A percentile compares a stretch with the other conserved stretches of the same genome.
phyloP scores from a whole-genome alignment of 2,888 invertebrate genomes.

The Euphydryas editha region DNA sequence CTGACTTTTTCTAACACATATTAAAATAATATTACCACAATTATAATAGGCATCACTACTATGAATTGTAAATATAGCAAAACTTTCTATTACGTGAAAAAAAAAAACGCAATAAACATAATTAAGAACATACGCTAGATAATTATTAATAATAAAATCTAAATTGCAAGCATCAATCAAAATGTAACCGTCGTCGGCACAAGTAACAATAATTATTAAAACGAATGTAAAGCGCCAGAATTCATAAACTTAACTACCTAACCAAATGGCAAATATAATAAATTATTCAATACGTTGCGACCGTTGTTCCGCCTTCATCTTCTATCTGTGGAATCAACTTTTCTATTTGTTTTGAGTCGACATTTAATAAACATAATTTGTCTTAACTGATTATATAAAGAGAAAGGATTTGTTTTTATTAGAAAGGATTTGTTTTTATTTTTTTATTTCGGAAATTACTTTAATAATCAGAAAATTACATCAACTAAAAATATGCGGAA shows the following conservation, averaged over 20 bases:
- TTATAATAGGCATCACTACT: constrained; percentile 3
- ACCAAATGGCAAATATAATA: background rate
- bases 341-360: too few species aligned
- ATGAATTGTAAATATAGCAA: constrained; percentile 12
- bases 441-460: too few species aligned
- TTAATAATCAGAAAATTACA: too few species aligned
- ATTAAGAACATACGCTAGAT: constrained; percentile 39
- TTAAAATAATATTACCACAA: constrained; percentile 2
- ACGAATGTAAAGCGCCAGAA: constrained; percentile 17
- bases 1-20: background rate
- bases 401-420: too few species aligned
- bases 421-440: too few species aligned
- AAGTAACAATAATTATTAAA: constrained; percentile 21
- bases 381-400: too few species aligned
- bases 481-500: too few species aligned
- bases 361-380: too few species aligned
- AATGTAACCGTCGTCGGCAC: constrained; percentile 33
- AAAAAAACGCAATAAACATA: constrained; percentile 15
- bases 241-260: background rate
- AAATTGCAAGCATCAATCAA: constrained; percentile 44
- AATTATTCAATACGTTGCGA: background rate
- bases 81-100: constrained; percentile 28
- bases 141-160: constrained; percentile 27
- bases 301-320: background rate
- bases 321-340: background rate